Percentiles rank a stretch among this genome's conserved stretches.
Conservation (phyloP, 2,888 invertebrate genomes). For the Homarus gammarus region DNA sequence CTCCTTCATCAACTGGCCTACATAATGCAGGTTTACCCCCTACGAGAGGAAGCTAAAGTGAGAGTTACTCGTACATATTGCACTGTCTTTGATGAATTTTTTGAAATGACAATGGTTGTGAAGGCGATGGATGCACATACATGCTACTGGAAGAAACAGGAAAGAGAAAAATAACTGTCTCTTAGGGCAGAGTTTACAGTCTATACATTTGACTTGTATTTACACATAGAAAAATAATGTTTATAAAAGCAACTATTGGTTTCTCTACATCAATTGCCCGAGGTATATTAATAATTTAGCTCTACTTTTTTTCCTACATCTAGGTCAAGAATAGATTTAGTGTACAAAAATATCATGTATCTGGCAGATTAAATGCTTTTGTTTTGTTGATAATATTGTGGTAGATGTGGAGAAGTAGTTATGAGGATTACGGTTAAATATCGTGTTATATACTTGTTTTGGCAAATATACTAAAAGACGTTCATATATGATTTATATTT, state of each 20-base stretch:
- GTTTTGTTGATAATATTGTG: neutral
- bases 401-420: neutral
- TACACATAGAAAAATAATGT: neutral
- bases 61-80: neutral
- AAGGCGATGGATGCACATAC: conserved; percentile 3
- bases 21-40: no score
- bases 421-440: neutral
- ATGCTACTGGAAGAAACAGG: neutral
- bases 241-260: neutral
- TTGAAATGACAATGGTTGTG: neutral
- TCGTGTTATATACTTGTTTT: neutral
- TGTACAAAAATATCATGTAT: conserved; percentile 29
- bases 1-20: no score
- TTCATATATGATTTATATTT: neutral
- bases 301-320: neutral
- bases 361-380: conserved; percentile 19
- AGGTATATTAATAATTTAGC: neutral
- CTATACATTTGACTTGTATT: neutral
- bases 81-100: neutral
- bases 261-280: neutral
- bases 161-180: neutral
- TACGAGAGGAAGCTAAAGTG: neutral
- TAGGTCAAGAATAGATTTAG: conserved; percentile 7
- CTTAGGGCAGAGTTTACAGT: neutral
- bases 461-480: neutral